Conservation (phyloP, 2,797 vertebrate genomes). For the Lacerta viridis region DNA sequence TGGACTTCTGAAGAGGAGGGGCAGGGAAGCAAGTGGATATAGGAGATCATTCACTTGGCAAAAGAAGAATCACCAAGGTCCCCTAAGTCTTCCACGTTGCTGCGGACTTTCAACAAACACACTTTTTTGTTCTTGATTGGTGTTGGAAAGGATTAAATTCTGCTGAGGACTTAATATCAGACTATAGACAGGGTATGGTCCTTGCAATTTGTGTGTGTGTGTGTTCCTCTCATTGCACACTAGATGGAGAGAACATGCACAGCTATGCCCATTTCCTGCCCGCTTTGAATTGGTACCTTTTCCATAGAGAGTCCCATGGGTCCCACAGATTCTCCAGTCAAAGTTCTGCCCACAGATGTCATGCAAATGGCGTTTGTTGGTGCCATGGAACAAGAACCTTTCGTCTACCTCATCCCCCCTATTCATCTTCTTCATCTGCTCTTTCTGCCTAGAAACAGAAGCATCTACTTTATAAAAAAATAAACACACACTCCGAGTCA, state of each 20-base stretch:
- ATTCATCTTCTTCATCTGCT: slow-evolving; percentile 44
- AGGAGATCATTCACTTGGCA: not conserved
- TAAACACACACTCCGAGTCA: not conserved
- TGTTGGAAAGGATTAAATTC: not conserved
- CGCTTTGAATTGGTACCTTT: slow-evolving; percentile 78
- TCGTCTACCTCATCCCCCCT: slow-evolving; percentile 69
- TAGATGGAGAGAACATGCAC: too few species aligned
- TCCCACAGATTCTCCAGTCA: slow-evolving; percentile 86
- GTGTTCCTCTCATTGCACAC: not conserved
- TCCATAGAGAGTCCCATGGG: slow-evolving; percentile 82
- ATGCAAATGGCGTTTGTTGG: slow-evolving; percentile 62
- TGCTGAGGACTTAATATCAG: not conserved
- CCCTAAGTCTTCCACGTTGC: not conserved
- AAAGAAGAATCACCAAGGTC: not conserved
- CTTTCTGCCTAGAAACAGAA: slow-evolving; percentile 46
- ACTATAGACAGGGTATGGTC: too few species aligned
- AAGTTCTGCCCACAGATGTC: slow-evolving; percentile 86
- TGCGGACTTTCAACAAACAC: not conserved
- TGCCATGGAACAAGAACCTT: slow-evolving; percentile 84
- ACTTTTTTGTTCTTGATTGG: not conserved
- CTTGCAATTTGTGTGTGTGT: not conserved
- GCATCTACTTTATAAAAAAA: not conserved
- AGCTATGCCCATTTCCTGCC: too few species aligned
- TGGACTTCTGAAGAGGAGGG: not conserved
- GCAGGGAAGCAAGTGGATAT: not conserved